Evolutionary conservation across 2,888 invertebrate species (phyloP).

Genomic region (Drosophila paramelanica): DNA sequence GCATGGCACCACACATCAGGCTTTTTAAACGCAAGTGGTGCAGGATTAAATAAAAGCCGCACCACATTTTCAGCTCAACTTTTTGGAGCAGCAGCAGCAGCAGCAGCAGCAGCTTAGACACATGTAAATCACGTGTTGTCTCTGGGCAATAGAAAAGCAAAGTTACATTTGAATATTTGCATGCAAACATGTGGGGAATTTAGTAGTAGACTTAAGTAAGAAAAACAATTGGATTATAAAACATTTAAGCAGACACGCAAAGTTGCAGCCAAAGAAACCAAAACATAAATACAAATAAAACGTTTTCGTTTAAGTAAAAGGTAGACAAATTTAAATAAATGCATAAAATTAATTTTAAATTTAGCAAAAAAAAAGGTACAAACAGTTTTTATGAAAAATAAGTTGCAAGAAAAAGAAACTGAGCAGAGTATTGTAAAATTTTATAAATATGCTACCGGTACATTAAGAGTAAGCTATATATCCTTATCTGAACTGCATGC

Average conservation of each 20-base stretch:
- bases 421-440: too few relatives aligned
- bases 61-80: constrained; percentile 16
- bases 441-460: too few relatives aligned
- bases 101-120: constrained; percentile 40
- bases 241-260: constrained; percentile 2
- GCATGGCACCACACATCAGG: constrained; percentile 16
- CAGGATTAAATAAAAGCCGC: constrained; percentile 25
- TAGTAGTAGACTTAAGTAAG: not conserved
- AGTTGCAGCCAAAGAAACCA: not conserved
- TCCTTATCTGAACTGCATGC: too few relatives aligned
- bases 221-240: constrained; percentile 2
- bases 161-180: constrained; percentile 40
- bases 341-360: too few relatives aligned
- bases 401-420: too few relatives aligned
- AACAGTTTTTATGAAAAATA: too few relatives aligned
- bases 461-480: too few relatives aligned
- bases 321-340: too few relatives aligned
- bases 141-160: constrained; percentile 15
- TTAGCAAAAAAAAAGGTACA: too few relatives aligned
- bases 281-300: not conserved
- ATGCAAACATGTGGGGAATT: constrained; percentile 2
- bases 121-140: constrained; percentile 64
- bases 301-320: too few relatives aligned
- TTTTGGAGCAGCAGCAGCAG: not conserved
- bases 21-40: constrained; percentile 11